phyloP scores from a whole-genome alignment of 2,797 vertebrate genomes.

The Acomys russatus region DNA sequence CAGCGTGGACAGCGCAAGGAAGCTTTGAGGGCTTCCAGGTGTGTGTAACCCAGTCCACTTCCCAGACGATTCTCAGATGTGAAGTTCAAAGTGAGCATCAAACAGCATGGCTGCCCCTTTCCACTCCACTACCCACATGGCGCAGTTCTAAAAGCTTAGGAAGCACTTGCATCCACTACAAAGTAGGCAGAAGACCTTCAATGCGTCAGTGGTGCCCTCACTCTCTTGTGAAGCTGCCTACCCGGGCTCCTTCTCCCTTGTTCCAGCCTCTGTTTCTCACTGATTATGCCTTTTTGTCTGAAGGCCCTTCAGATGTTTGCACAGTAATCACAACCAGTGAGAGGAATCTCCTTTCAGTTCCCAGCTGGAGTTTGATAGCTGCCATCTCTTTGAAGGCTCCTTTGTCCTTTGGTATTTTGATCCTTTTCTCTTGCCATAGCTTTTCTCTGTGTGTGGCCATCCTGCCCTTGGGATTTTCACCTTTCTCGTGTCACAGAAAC shows the following conservation, averaged over 20 bases:
- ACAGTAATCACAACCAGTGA: accelerated
- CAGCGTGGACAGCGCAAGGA: neutral
- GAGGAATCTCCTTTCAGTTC: neutral
- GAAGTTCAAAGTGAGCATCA: neutral
- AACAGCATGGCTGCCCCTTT: neutral
- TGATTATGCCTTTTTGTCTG: too few species aligned
- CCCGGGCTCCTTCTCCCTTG: neutral
- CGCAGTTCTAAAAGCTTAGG: neutral
- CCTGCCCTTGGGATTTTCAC: neutral
- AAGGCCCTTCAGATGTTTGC: neutral
- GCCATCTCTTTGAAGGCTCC: too few species aligned
- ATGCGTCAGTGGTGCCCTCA: accelerated
- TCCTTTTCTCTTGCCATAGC: neutral
- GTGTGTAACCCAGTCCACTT: neutral
- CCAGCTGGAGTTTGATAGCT: accelerated
- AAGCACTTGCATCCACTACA: neutral
- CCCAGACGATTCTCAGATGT: slow-evolving; percentile 16
- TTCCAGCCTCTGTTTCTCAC: neutral
- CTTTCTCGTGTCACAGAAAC: neutral
- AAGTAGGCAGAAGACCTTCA: neutral
- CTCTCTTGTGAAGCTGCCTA: neutral
- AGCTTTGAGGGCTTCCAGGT: too few species aligned
- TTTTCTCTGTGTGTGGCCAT: neutral
- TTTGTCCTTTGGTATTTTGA: too few species aligned
- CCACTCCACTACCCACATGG: neutral